Evolutionary conservation across 2,888 invertebrate species (phyloP).

Genomic region (Acrocyrtus sp.): DNA sequence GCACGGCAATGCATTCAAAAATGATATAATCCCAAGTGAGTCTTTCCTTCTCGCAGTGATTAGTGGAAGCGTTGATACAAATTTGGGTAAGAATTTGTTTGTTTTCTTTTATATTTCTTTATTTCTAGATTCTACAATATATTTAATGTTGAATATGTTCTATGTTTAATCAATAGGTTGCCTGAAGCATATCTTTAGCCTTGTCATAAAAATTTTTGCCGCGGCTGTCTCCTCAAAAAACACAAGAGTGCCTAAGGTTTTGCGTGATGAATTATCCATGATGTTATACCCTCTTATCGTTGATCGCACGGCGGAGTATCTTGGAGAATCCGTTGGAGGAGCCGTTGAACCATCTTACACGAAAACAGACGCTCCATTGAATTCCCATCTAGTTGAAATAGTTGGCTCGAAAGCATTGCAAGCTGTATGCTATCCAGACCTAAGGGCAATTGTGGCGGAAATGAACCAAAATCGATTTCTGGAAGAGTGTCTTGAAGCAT

Average conservation of each 20-base stretch:
- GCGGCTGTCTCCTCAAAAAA: conserved; percentile 64
- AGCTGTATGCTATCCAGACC: conserved; percentile 52
- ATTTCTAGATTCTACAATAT: conserved; percentile 3
- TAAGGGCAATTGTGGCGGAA: conserved; percentile 51
- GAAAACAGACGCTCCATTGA: conserved; percentile 58
- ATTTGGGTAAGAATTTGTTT: conserved; percentile 72
- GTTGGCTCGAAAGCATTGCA: conserved; percentile 46
- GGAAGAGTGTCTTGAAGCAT: conserved; percentile 51
- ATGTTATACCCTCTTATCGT: conserved; percentile 57
- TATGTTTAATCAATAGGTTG: conserved; percentile 42
- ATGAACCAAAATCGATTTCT: conserved; percentile 54
- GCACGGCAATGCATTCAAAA: conserved; percentile 52
- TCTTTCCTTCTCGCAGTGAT: conserved; percentile 83
- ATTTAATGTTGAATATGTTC: no score
- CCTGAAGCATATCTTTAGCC: conserved; percentile 74
- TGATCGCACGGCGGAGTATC: conserved; percentile 59
- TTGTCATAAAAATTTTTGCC: conserved; percentile 72
- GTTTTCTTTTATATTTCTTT: no score
- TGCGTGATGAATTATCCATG: conserved; percentile 51
- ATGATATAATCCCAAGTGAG: conserved; percentile 83
- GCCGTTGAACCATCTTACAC: conserved; percentile 53
- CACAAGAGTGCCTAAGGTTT: conserved; percentile 58
- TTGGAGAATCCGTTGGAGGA: conserved; percentile 58
- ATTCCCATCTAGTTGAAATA: conserved; percentile 55
- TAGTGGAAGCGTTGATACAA: conserved; percentile 73